phyloP scores from a whole-genome alignment of 2,888 invertebrate genomes.

The Euplagia quadripunctaria region DNA sequence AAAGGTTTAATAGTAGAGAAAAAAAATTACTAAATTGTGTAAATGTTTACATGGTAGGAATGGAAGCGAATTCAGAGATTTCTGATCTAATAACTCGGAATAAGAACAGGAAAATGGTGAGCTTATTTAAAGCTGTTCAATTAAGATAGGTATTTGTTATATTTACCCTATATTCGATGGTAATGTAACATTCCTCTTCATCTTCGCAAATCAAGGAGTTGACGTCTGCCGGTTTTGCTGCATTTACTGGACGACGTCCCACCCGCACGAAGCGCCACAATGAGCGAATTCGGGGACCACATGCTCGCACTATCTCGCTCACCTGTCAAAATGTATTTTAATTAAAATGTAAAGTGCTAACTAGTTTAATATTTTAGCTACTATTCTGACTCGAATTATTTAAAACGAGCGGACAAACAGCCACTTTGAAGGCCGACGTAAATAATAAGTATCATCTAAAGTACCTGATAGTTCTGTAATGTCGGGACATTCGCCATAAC shows the following conservation, averaged over 20 bases:
- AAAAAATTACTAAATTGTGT: not conserved
- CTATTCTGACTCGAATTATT: not conserved
- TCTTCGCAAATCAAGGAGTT: slow-evolving; percentile 82
- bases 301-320: slow-evolving; percentile 72
- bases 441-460: too few species aligned
- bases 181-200: slow-evolving; percentile 80
- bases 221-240: slow-evolving; percentile 79
- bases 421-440: too few species aligned
- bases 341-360: not conserved
- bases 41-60: too few species aligned
- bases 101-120: not conserved
- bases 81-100: too few species aligned
- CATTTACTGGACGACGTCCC: slow-evolving; percentile 69
- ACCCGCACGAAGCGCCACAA: slow-evolving; percentile 80
- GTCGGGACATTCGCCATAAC: too few species aligned
- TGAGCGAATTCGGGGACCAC: slow-evolving; percentile 79
- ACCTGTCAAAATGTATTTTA: slow-evolving; percentile 59
- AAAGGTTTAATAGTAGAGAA: not conserved
- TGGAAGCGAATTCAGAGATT: too few species aligned
- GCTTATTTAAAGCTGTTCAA: not conserved
- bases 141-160: not conserved
- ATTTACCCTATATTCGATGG: slow-evolving; percentile 79
- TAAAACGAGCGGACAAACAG: too few species aligned
- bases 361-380: not conserved
- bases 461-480: too few species aligned